Evolutionary conservation across 2,797 vertebrate genomes (phyloP).

Genomic region (Sebastes nivosus): DNA sequence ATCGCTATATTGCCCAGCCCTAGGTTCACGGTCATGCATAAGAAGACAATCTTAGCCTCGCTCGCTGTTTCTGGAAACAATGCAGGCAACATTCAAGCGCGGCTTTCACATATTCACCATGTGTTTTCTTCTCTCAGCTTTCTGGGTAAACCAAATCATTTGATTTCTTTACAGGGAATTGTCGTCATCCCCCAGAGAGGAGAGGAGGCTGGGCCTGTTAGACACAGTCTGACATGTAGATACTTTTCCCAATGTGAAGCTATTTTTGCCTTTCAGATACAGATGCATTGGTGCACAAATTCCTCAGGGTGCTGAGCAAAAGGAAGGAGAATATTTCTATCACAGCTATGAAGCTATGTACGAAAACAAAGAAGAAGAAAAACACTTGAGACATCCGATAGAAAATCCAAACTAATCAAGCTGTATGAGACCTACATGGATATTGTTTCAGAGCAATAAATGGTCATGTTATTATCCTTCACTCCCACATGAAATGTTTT

Average conservation of each 20-base stretch:
- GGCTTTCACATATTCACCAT: neutral
- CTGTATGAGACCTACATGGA: neutral
- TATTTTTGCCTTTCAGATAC: constrained; percentile 67
- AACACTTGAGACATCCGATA: constrained; percentile 7
- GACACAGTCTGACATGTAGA: constrained; percentile 48
- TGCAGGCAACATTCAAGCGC: neutral
- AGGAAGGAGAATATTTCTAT: constrained; percentile 48
- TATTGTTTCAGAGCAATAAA: constrained; percentile 4
- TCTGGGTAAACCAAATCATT: neutral
- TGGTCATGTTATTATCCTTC: neutral
- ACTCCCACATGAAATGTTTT: constrained; percentile 12
- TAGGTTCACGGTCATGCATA: neutral
- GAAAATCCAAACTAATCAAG: constrained; percentile 13
- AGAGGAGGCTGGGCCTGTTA: constrained; percentile 28
- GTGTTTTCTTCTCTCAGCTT: neutral
- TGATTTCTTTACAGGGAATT: constrained; percentile 1
- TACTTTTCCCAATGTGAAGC: constrained; percentile 47
- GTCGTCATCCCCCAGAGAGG: constrained; percentile 10
- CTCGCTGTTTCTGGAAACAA: neutral
- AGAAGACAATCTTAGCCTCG: neutral
- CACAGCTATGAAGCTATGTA: constrained; percentile 13
- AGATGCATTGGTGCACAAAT: constrained; percentile 57
- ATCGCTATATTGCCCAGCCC: no score
- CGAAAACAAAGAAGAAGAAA: constrained; percentile 17
- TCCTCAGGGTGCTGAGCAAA: constrained; percentile 40